Evolutionary conservation across 2,888 invertebrate genomes (phyloP).

Genomic region (Acleris holmiana): DNA sequence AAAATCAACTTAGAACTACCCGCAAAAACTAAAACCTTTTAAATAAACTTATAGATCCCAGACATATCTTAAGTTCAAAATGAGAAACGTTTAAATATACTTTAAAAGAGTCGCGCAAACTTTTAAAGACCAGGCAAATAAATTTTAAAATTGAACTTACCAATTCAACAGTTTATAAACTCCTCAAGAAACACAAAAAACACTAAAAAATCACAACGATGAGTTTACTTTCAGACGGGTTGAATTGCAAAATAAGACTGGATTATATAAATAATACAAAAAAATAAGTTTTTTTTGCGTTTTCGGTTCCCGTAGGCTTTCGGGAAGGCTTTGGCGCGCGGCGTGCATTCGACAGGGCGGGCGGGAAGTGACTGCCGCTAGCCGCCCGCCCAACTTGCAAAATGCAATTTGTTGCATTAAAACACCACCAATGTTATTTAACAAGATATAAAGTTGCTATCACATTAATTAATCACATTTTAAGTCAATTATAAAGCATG

Average conservation of each 20-base stretch:
- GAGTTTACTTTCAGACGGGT: constrained; percentile 6
- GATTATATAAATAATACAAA: neutral
- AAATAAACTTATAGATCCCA: neutral
- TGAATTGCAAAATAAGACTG: neutral
- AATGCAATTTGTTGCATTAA: constrained; percentile 52
- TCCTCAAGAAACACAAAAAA: constrained; percentile 6
- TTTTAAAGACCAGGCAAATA: neutral
- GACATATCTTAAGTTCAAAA: neutral
- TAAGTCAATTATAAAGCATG: no score
- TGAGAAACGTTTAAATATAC: neutral
- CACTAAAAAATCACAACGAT: constrained; percentile 18
- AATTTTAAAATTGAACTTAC: constrained; percentile 17
- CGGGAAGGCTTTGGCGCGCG: constrained; percentile 33
- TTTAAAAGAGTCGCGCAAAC: neutral
- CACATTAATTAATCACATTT: no score
- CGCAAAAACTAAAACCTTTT: neutral
- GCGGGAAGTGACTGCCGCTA: constrained; percentile 52
- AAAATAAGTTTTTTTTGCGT: neutral
- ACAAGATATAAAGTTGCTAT: no score
- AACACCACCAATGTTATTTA: constrained; percentile 4
- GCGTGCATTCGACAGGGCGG: constrained; percentile 63
- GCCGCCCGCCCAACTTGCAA: constrained; percentile 34
- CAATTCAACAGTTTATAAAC: constrained; percentile 3
- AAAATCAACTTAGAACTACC: neutral
- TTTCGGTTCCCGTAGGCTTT: constrained; percentile 27